phyloP scores from a whole-genome alignment of 2,888 invertebrate genomes.

The Lutraria lutraria region DNA sequence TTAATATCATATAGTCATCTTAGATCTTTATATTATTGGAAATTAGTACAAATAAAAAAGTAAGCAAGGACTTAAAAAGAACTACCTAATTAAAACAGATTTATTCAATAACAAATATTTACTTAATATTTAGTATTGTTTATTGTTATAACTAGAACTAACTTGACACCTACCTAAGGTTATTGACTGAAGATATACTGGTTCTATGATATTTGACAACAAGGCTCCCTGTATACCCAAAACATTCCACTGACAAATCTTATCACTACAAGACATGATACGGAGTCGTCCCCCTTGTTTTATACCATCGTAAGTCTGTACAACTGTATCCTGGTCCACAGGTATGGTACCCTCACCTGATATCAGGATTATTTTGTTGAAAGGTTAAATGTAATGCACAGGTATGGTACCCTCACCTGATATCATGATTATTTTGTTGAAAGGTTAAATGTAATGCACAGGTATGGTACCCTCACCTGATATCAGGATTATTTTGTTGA shows the following conservation, averaged over 20 bases:
- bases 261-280: slow-evolving; percentile 99
- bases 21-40: neutral
- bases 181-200: slow-evolving; percentile 86
- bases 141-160: neutral
- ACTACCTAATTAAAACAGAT: neutral
- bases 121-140: too few relatives aligned
- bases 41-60: neutral
- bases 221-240: slow-evolving; percentile 95
- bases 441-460: too few relatives aligned
- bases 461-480: too few relatives aligned
- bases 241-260: slow-evolving; percentile 98
- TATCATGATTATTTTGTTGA: too few relatives aligned
- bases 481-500: too few relatives aligned
- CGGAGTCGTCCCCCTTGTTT: slow-evolving; percentile 95
- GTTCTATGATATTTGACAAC: slow-evolving; percentile 93
- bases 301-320: slow-evolving; percentile 98
- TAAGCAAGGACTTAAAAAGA: neutral
- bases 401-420: too few relatives aligned
- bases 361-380: too few relatives aligned
- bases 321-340: slow-evolving; percentile 90
- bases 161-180: slow-evolving; percentile 83
- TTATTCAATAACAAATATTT: too few relatives aligned
- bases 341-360: slow-evolving; percentile 87
- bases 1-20: neutral
- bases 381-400: neutral